Evolutionary conservation across 23 tunicate species (phyloP), one percentile per base, ranked within the genome.

Genomic region (Botrylloides violaceus): DNA sequence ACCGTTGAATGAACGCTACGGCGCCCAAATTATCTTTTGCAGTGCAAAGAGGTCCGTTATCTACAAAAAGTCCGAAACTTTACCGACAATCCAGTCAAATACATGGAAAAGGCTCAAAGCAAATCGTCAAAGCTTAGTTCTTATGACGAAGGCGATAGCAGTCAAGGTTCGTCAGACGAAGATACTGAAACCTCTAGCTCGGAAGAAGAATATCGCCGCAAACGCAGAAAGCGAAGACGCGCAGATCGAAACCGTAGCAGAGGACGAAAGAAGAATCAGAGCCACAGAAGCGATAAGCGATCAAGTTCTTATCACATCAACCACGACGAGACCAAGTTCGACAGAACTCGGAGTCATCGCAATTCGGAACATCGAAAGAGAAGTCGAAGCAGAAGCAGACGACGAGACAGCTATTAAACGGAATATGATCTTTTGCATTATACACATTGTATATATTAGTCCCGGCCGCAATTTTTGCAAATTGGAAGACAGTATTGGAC

Each of bases 201-300:
- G 61, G 87, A 82, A 66, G 65, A 71, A 58, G 26, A 71, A 15
- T 63, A 79, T 33, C 34, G 84, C 22, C 62, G 73, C 49, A 33
- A 71, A 22, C 80, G 80, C 3, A 36, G 71, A 47, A 36, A 31
- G 34, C 34, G 79, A 33, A 74, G 59, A 74, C 38, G 61, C 22
- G 43, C 79, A 61, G 65, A 74, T 32, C 9, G 53, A 7, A 72
- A 39, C 25, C 34, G 64, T 15, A 28, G 29, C 31, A 74, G 61
- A 61, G 73, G 79, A 4, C 3, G 7, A 7, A 23, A 26, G 36
- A n/a, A 36, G 20, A 36, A 57, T 35, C 61, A 56, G 57, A 68
- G 23, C 22, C 43, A 30, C 23, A 65, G 29, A 49, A 63, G 70
- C 35, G 29, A 63, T 19, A 32, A 56, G 30, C 36, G 74, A 56